Evolutionary conservation across 2,113 vertebrate genomes (phyloP), one percentile per base, ranked within the genome.

Genomic region (Gasterosteus nipponicus): DNA sequence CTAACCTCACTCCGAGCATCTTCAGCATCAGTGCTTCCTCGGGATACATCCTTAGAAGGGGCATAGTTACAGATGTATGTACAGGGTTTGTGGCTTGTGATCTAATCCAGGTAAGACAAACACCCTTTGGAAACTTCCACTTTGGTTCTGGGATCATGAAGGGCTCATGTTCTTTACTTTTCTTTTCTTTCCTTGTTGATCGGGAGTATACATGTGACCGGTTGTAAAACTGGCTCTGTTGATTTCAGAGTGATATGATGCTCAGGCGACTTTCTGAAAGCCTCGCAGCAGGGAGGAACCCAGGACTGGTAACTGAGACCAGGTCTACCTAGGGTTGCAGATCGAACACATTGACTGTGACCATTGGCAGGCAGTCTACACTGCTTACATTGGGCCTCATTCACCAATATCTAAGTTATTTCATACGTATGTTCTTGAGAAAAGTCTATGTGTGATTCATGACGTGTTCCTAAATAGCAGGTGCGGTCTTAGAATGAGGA

Each of bases 91-190:
- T 51, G 6, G 49, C 60, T n/a, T 39, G n/a, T 1, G 22, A 46
- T 62, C 10, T 7, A 16, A 41, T 69, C 18, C 65, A n/a, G 53
- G 35, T 71, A 53, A 9, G 51, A 71, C 65, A 58, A 49, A 58
- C 63, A 18, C 19, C 65, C 51, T 69, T 60, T 80, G 22, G 31
- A 63, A 56, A 65, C 35, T 18, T 77, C 38, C 19, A 10, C n/a
- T 39, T 29, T 12, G 38, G 41, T 10, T 63, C 47, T 54, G 29
- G 10, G 18, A 15, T 54, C 39, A 38, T 18, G 8, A 41, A 49
- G 18, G 44, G 7, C 10, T 41, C 10, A 6, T 22, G 41, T 61
- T 54, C 10, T 46, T 57, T 33, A 22, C 38, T 22, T 12, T 33
- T 38, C 2, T 0, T 62, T 62, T 9, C 33, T 62, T 47, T 69